Conservation (phyloP, 2,888 invertebrate species). For the Gortyna flavago region DNA sequence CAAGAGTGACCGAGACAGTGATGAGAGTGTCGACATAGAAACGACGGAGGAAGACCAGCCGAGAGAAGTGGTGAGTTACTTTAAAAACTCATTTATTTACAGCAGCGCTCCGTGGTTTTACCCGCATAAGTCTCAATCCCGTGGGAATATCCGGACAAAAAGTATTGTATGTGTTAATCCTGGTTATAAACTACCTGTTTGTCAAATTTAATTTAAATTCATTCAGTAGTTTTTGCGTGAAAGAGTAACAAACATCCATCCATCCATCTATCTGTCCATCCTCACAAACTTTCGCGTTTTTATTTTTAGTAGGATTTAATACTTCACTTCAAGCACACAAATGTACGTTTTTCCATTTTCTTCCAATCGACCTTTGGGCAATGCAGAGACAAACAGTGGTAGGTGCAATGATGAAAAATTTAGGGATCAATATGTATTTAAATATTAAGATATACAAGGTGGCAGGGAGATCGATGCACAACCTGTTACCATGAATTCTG, state of each 20-base stretch:
- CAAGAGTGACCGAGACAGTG: constrained; percentile 92
- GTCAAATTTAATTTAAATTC: too few relatives aligned
- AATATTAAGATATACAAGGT: not conserved
- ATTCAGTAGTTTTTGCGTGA: too few relatives aligned
- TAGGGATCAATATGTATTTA: not conserved
- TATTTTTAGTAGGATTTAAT: too few relatives aligned
- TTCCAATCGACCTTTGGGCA: not conserved
- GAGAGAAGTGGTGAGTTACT: constrained; percentile 81
- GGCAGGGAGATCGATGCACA: not conserved
- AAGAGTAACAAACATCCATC: too few relatives aligned
- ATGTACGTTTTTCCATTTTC: not conserved
- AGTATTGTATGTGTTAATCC: too few relatives aligned
- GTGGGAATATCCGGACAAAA: not conserved
- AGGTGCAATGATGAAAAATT: not conserved
- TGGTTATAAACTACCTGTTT: too few relatives aligned
- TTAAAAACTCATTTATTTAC: not conserved
- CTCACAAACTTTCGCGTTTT: too few relatives aligned
- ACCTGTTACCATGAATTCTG: not conserved
- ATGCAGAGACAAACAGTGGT: not conserved
- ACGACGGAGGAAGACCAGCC: constrained; percentile 94
- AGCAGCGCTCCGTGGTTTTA: too few relatives aligned
- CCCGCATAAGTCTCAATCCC: not conserved
- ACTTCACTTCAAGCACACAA: not conserved
- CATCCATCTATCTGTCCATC: too few relatives aligned
- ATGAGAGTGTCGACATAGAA: constrained; percentile 96